Evolutionary conservation across 1,140 invertebrate species (phyloP).

Genomic region (Cotesia glomerata): DNA sequence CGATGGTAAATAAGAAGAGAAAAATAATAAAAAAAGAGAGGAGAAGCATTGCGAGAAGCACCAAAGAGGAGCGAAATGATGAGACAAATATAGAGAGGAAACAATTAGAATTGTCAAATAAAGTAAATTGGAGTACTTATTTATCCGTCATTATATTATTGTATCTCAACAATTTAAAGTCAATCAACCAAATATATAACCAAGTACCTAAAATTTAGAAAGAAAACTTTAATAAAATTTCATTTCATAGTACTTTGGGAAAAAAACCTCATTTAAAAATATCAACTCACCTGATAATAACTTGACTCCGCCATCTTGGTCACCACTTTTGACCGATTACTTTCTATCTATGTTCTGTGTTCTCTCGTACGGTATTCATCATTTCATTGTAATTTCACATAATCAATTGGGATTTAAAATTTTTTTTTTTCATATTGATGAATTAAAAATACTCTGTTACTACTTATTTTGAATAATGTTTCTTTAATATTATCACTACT

Average conservation of each 20-base stretch:
- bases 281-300: conserved; percentile 67
- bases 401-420: background rate
- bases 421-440: background rate
- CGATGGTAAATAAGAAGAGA: conserved; percentile 21
- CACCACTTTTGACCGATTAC: conserved; percentile 45
- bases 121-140: background rate
- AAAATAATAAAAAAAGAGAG: conserved; percentile 8
- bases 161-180: background rate
- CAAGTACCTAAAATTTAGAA: too few relatives aligned
- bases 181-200: background rate
- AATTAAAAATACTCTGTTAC: background rate
- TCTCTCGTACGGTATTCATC: conserved; percentile 42
- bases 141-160: background rate
- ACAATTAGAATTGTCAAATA: background rate
- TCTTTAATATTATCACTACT: background rate
- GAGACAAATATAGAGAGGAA: conserved; percentile 12
- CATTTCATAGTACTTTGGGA: conserved; percentile 9
- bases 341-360: conserved; percentile 58
- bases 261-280: conserved; percentile 43
- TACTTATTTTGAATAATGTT: background rate
- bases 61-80: conserved; percentile 23
- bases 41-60: conserved; percentile 11
- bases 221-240: background rate
- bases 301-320: conserved; percentile 68
- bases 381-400: conserved; percentile 41